Base-by-base conservation (phyloP, 1,140 invertebrate species). In the Plectus sambesii region DNA sequence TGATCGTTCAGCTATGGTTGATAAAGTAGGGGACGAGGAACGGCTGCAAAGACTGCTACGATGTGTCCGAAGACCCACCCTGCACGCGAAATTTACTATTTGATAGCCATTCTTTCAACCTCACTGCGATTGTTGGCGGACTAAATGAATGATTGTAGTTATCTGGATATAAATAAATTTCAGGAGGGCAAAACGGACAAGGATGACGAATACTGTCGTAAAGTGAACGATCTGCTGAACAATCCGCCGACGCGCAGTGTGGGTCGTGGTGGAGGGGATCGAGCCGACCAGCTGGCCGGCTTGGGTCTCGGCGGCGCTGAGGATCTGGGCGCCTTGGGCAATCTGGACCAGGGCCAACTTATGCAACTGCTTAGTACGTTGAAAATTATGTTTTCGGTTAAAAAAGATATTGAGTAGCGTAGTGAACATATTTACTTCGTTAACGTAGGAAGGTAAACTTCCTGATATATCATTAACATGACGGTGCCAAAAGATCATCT, bases 341-440 rank as follows among this genome's bases (percentile, higher is more conserved):
- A 88, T 62, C 93, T 98, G 86, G 90, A 85, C 19, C 89, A 94
- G 62, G 84, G 88, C 55, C 89, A 98, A 65, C 70, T 98, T 47
- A 90, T 96, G 84, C 89, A 94, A 69, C 74, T 97, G 2, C 85
- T 97, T 69, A 85, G 73, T 66, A 60, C 57, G 38, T 52, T 59
- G 39, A 59, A 63, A 17, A 38, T n/a, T n/a, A n/a, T n/a, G n/a
- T n/a, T n/a, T n/a, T n/a, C n/a, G n/a, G n/a, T n/a, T n/a, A n/a
- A n/a, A n/a, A n/a, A n/a, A n/a, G n/a, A n/a, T n/a, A n/a, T n/a
- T n/a, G n/a, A n/a, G n/a, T n/a, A n/a, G n/a, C n/a, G n/a, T n/a
- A n/a, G n/a, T n/a, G n/a, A n/a, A n/a, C n/a, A n/a, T n/a, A n/a
- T 3, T 30, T 22, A 6, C 43, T 33, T 15, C 23, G 29, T 22